Conservation (phyloP, 2,888 invertebrate species). For the Aquatica leii region DNA sequence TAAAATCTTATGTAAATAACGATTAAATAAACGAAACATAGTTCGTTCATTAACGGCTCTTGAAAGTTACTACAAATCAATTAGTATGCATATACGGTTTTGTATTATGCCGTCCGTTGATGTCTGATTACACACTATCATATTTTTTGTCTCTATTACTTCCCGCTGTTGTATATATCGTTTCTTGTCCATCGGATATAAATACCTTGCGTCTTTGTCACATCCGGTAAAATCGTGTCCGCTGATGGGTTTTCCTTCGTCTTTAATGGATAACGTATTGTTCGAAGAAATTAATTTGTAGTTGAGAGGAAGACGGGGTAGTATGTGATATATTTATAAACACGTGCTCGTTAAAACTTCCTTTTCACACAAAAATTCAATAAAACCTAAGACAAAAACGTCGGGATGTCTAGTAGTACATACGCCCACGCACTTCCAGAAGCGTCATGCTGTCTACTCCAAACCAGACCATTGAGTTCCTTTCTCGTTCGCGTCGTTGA, state of each 20-base stretch:
- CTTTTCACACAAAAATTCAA: not conserved
- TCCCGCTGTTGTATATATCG: conserved; percentile 42
- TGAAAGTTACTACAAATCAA: conserved; percentile 40
- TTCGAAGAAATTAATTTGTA: conserved; percentile 41
- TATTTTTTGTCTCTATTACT: conserved; percentile 58
- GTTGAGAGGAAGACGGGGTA: conserved; percentile 37
- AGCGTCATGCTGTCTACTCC: conserved; percentile 50
- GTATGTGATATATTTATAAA: conserved; percentile 19
- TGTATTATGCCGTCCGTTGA: conserved; percentile 57
- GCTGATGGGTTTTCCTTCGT: conserved; percentile 46
- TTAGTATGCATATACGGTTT: conserved; percentile 56
- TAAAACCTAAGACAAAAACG: conserved; percentile 8
- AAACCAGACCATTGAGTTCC: conserved; percentile 42
- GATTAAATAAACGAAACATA: conserved; percentile 25
- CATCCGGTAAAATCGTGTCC: conserved; percentile 58
- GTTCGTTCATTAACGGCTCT: conserved; percentile 40
- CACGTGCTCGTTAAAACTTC: conserved; percentile 7
- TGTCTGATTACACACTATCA: conserved; percentile 62
- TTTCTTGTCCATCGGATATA: conserved; percentile 59
- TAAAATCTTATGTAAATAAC: conserved; percentile 18
- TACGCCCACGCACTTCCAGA: conserved; percentile 29
- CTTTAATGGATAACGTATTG: conserved; percentile 54
- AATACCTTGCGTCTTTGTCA: conserved; percentile 59
- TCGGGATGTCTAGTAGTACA: conserved; percentile 34
- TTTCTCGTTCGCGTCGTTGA: conserved; percentile 34